These are phyloP conservation scores for Anneissia japonica DNA, from an alignment of 35 echinoderm and acorn worm genomes.

Conservation along the genomic window DNA sequence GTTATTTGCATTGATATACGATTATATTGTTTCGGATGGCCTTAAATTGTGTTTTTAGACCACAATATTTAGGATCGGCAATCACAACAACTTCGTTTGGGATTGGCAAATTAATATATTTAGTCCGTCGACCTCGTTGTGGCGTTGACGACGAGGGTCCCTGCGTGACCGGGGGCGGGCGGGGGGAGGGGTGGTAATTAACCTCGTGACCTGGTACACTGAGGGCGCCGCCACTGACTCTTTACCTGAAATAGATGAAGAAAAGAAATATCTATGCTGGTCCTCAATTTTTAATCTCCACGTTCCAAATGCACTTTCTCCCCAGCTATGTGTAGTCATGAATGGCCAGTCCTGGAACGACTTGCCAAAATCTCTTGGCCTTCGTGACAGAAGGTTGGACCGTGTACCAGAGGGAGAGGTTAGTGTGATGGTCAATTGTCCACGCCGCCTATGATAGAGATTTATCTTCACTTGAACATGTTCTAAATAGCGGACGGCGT, in stretches of 20 bases:
- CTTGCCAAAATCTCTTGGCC: constrained; percentile 6
- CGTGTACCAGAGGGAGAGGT: constrained; percentile 63
- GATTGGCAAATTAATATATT: too few species aligned
- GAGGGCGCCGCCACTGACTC: too few species aligned
- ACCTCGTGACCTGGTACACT: too few species aligned
- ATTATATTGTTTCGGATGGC: too few species aligned
- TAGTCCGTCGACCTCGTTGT: too few species aligned
- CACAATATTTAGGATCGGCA: too few species aligned
- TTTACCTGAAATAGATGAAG: neutral
- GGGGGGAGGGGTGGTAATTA: too few species aligned
- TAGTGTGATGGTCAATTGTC: constrained; percentile 40
- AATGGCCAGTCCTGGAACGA: constrained; percentile 65
- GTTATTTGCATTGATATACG: too few species aligned
- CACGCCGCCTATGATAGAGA: constrained; percentile 25
- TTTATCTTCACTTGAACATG: constrained; percentile 77
- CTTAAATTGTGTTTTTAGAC: too few species aligned
- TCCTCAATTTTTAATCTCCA: constrained; percentile 55
- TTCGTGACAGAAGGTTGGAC: constrained; percentile 43
- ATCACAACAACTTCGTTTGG: too few species aligned
- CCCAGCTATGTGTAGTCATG: constrained; percentile 93
- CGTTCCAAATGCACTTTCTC: constrained; percentile 53
- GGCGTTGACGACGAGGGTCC: too few species aligned
- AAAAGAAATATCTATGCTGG: neutral
- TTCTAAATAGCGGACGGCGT: constrained; percentile 57
- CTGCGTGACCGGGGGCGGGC: too few species aligned